phyloP scores from a whole-genome alignment of 2,888 invertebrate genomes.

The Melolontha melolontha region DNA sequence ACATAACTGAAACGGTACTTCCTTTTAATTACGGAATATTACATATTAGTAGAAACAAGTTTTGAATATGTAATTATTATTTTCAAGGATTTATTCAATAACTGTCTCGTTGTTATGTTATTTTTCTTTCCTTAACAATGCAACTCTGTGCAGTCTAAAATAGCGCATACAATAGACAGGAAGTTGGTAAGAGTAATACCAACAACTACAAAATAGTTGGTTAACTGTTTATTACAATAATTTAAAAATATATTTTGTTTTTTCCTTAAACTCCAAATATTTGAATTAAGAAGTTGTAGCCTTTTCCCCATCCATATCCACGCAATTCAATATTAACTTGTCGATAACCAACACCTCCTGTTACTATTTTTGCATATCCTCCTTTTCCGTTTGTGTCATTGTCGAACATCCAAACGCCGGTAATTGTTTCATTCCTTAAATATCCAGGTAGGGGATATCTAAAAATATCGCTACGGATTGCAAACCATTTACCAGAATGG shows the following conservation, averaged over 20 bases:
- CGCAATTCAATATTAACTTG: conserved; percentile 56
- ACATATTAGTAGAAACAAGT: neutral
- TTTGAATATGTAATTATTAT: conserved; percentile 18
- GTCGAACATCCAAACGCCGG: conserved; percentile 59
- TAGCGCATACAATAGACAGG: too few species aligned
- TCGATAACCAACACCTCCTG: conserved; percentile 58
- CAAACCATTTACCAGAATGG: conserved; percentile 57
- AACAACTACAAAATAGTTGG: neutral
- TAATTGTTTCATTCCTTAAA: conserved; percentile 58
- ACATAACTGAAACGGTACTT: too few species aligned
- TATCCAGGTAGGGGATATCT: conserved; percentile 58
- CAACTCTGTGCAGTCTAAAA: neutral
- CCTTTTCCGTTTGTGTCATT: conserved; percentile 57
- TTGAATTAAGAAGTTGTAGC: conserved; percentile 57
- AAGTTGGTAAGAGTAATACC: neutral
- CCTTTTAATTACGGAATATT: too few species aligned
- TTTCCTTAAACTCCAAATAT: conserved; percentile 56
- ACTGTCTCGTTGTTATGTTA: conserved; percentile 3
- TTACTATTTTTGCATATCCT: conserved; percentile 55
- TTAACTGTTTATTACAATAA: neutral
- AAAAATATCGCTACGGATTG: neutral
- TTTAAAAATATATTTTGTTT: neutral
- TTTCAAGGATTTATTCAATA: conserved; percentile 17
- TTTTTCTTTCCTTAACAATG: neutral
- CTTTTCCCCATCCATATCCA: conserved; percentile 54